phyloP scores from a whole-genome alignment of 2,888 invertebrate species.

The Ctenicera cuprea region DNA sequence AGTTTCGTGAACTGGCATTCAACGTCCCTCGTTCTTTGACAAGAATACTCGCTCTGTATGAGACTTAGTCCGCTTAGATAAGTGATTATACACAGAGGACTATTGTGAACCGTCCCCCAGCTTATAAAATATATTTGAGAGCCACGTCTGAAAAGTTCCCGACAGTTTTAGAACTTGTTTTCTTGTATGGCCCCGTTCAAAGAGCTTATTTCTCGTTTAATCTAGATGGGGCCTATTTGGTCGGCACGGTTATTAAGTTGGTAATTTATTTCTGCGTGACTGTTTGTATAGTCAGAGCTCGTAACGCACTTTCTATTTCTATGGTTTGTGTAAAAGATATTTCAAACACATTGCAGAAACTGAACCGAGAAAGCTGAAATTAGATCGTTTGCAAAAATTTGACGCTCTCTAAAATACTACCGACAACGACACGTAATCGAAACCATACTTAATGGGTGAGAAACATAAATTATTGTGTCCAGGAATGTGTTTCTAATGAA shows the following conservation, averaged over 20 bases:
- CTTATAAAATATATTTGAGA: conserved; percentile 61
- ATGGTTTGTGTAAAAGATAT: not conserved
- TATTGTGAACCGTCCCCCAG: conserved; percentile 60
- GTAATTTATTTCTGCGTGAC: conserved; percentile 62
- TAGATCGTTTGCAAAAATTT: conserved; percentile 5
- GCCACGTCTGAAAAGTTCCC: conserved; percentile 61
- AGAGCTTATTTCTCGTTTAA: conserved; percentile 65
- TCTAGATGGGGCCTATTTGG: conserved; percentile 64
- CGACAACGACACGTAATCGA: conserved; percentile 4
- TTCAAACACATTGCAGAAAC: not conserved
- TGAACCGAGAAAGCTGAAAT: conserved; percentile 2
- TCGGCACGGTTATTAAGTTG: conserved; percentile 63
- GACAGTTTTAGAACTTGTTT: conserved; percentile 64
- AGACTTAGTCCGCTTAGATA: conserved; percentile 58
- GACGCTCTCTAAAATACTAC: conserved; percentile 7
- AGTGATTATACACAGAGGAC: conserved; percentile 62
- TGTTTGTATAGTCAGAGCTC: conserved; percentile 29
- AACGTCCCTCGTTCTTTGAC: conserved; percentile 48
- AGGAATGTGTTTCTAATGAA: not conserved
- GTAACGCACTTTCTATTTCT: conserved; percentile 31
- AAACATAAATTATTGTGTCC: not conserved
- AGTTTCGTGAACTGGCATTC: conserved; percentile 46
- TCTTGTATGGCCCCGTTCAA: conserved; percentile 57
- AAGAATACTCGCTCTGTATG: conserved; percentile 49
- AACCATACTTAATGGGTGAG: conserved; percentile 1